These are phyloP conservation scores for Melitaea athalia DNA, from an alignment of 2,888 invertebrate genomes.

Conservation along the genomic window DNA sequence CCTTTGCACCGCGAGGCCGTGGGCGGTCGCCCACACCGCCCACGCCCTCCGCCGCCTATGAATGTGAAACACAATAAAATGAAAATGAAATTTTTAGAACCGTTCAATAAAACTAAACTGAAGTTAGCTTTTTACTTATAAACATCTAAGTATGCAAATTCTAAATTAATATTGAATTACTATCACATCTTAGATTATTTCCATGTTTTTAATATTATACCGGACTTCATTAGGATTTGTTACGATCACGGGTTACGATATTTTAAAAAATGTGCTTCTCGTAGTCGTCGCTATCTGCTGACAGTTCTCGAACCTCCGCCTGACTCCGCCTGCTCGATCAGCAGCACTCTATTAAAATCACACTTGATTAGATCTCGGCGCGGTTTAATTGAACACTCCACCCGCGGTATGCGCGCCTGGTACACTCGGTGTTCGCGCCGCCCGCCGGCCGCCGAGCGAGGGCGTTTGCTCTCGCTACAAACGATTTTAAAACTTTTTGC, in stretches of 20 bases:
- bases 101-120: too few species aligned
- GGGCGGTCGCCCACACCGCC: too few species aligned
- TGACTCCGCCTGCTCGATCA: constrained; percentile 51
- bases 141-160: too few species aligned
- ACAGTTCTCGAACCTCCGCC: constrained; percentile 43
- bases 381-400: constrained; percentile 71
- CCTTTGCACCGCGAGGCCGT: too few species aligned
- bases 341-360: constrained; percentile 72
- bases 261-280: constrained; percentile 53
- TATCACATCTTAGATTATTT: constrained; percentile 10
- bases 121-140: too few species aligned
- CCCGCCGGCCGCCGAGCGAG: constrained; percentile 47
- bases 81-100: too few species aligned
- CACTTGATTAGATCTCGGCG: constrained; percentile 73
- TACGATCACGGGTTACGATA: too few species aligned
- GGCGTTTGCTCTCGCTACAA: constrained; percentile 44
- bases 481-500: constrained; percentile 54
- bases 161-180: background rate
- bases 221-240: constrained; percentile 53
- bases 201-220: constrained; percentile 43
- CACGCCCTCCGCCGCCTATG: too few species aligned
- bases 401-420: constrained; percentile 67
- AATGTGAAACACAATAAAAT: too few species aligned
- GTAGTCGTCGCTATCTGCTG: constrained; percentile 56
- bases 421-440: constrained; percentile 43